A percentile compares a stretch with the other conserved stretches of the same genome.
Evolutionary conservation across 2,888 invertebrate species (phyloP).

Genomic region (Acanthosepion pharaonis): DNA sequence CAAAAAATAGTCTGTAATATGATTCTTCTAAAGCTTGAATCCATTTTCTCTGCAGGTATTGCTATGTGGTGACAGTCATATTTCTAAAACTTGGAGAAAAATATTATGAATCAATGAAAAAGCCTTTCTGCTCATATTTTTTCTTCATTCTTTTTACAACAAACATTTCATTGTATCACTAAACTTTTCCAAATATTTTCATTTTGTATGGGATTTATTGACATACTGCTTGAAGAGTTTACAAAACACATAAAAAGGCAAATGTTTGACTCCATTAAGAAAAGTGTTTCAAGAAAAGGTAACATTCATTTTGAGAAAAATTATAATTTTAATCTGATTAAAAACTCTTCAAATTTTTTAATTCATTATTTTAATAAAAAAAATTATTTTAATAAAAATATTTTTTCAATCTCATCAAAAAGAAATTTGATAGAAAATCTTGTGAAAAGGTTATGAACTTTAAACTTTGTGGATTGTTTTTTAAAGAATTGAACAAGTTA

Average conservation of each 20-base stretch:
- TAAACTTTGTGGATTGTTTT: not conserved
- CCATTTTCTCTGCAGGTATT: not conserved
- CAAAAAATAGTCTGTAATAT: not conserved
- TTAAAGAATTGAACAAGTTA: not conserved
- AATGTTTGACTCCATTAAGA: constrained; percentile 18
- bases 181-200: not conserved
- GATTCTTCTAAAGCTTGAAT: not conserved
- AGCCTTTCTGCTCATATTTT: not conserved
- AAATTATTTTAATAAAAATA: not conserved
- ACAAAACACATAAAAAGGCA: not conserved
- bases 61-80: not conserved
- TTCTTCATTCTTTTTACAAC: not conserved
- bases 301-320: not conserved
- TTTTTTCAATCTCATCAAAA: not conserved
- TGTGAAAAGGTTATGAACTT: not conserved
- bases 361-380: not conserved
- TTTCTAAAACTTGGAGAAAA: not conserved
- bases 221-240: not conserved
- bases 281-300: not conserved
- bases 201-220: not conserved
- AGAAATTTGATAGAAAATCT: not conserved
- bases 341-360: not conserved
- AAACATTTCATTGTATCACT: not conserved
- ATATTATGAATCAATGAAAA: not conserved
- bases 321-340: not conserved